Evolutionary conservation across 2,113 vertebrate genomes (phyloP), one percentile per base, ranked within the genome.

Genomic region (Eidolon helvum): DNA sequence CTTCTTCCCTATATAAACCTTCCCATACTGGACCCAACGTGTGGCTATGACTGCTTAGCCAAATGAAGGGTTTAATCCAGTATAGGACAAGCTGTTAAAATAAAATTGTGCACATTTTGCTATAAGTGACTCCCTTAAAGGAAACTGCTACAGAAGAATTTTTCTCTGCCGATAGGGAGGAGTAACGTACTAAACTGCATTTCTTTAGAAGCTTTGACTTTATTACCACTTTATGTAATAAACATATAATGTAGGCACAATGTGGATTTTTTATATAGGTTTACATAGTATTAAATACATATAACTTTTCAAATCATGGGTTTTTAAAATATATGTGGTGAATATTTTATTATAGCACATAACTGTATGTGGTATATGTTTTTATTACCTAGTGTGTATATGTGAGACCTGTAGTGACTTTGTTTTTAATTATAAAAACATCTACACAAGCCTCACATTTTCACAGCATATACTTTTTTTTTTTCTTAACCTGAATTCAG

Each of bases 401-500:
- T 83, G 66, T 83, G 92, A 75, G 91, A 45, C 16, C 7, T 77
- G 10, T 43, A n/a, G 26, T 92, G 63, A 59, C 72, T 89, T 95
- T 78, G 16, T 82, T 84, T 87, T 86, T 15, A 84, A 65, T 75
- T 61, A 35, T 71, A 40, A 82, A 80, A 57, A 48, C 16, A 82
- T 68, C 63, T 95, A 0, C 77, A 50, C 26, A 93, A 63, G 6
- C 55, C 30, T 74, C 24, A 45, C 24, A 15, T 91, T 85, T 63
- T 93, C 38, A 91, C n/a, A 89, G 87, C 28, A 66, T 65, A 68
- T 92, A 69, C 35, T 95, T 45, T 71, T 43, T 72, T n/a, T n/a
- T 43, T 89, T 22, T 72, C 38, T 87, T 77, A 26, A 80, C 28
- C 59, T 82, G 87, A 83, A 77, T 97, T 75, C 92, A 99, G 99